Conservation (phyloP, 2,888 invertebrate species). For the Drosophila rellima region DNA sequence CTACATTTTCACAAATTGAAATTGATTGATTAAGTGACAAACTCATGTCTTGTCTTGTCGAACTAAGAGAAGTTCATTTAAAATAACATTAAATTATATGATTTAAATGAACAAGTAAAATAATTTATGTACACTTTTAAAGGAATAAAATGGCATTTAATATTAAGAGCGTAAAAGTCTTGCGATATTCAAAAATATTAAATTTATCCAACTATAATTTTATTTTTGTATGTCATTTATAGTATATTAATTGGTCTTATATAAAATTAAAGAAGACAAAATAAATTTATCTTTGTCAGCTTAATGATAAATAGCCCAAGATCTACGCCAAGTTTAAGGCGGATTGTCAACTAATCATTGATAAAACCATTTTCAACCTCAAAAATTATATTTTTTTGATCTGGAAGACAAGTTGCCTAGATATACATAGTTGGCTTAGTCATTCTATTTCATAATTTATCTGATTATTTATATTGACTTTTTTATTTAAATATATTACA, state of each 20-base stretch:
- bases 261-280: not conserved
- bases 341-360: not conserved
- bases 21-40: conserved; percentile 1
- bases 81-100: no score
- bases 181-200: no score
- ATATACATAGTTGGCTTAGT: not conserved
- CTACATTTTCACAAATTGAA: conserved; percentile 31
- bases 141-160: no score
- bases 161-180: no score
- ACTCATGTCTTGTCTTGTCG: not conserved
- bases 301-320: not conserved
- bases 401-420: not conserved
- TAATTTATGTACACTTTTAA: no score
- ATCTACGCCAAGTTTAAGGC: not conserved
- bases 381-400: not conserved
- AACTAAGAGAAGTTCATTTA: no score
- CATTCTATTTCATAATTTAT: not conserved
- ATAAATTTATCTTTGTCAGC: not conserved
- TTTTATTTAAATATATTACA: not conserved
- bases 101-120: no score
- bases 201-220: not conserved
- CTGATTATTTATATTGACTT: not conserved
- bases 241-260: not conserved
- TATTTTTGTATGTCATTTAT: not conserved
- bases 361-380: not conserved